Evolutionary conservation across 2,113 vertebrate genomes (phyloP).

Genomic region (Heterocephalus glaber): DNA sequence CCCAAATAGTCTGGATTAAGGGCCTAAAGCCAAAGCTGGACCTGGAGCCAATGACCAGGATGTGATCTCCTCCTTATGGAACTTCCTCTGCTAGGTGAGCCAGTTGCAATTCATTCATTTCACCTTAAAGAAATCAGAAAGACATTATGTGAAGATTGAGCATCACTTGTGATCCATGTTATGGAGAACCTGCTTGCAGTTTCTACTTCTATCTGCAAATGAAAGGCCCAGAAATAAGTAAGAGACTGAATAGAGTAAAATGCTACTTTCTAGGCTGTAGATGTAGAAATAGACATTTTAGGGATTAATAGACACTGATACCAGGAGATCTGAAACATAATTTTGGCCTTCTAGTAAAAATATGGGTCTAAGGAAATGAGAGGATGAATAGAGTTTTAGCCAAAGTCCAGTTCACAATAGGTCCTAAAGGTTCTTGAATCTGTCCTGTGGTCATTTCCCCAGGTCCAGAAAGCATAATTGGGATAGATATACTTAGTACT

Average conservation of each 20-base stretch:
- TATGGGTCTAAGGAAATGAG: no score
- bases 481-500: no score
- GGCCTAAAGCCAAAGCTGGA: neutral
- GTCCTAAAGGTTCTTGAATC: no score
- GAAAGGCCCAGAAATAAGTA: neutral
- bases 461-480: no score
- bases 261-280: neutral
- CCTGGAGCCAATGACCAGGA: neutral
- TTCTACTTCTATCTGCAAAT: neutral
- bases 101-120: neutral
- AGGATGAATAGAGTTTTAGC: no score
- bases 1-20: neutral
- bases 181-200: neutral
- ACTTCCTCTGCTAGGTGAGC: neutral
- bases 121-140: neutral
- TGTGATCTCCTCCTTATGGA: neutral
- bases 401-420: no score
- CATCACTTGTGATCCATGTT: neutral
- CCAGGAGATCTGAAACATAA: no score
- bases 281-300: no score
- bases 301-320: no score
- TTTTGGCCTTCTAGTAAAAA: no score
- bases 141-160: neutral
- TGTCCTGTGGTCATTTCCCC: no score
- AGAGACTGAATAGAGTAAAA: neutral